Evolutionary conservation across 2,888 invertebrate genomes (phyloP).

Genomic region (Dicroscelio sp.): DNA sequence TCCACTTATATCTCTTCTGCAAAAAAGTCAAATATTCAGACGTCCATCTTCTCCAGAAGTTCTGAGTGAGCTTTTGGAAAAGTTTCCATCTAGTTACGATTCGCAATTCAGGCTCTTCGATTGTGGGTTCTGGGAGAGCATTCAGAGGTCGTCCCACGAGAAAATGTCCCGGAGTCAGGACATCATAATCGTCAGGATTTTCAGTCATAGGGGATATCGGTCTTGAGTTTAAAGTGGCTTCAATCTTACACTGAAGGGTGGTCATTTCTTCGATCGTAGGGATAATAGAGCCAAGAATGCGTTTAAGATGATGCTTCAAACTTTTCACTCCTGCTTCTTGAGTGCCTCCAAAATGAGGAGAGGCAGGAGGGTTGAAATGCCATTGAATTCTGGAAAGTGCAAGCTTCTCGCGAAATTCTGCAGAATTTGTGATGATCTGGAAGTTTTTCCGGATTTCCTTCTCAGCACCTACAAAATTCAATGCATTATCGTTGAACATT

Average conservation of each 20-base stretch:
- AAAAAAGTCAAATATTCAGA: too few relatives aligned
- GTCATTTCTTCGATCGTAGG: neutral
- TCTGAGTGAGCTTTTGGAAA: too few relatives aligned
- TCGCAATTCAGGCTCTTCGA: too few relatives aligned
- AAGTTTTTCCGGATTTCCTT: neutral
- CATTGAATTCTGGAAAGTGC: neutral
- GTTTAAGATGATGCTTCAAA: neutral
- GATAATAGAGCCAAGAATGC: neutral
- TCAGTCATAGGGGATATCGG: neutral
- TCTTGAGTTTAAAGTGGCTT: neutral
- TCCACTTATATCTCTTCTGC: too few relatives aligned
- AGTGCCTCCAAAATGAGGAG: neutral
- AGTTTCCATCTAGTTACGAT: too few relatives aligned
- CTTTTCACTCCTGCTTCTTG: too few relatives aligned
- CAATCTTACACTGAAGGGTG: neutral
- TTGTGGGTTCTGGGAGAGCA: too few relatives aligned
- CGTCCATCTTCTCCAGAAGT: too few relatives aligned
- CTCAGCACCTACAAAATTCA: neutral
- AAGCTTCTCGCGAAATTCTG: too few relatives aligned
- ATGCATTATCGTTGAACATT: neutral
- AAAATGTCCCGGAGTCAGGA: neutral
- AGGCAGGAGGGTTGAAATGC: neutral
- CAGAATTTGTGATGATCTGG: too few relatives aligned
- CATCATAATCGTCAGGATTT: too few relatives aligned
- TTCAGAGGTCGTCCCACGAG: too few relatives aligned